phyloP scores from a whole-genome alignment of 1,140 invertebrate genomes.

The Papilio aristodemus region DNA sequence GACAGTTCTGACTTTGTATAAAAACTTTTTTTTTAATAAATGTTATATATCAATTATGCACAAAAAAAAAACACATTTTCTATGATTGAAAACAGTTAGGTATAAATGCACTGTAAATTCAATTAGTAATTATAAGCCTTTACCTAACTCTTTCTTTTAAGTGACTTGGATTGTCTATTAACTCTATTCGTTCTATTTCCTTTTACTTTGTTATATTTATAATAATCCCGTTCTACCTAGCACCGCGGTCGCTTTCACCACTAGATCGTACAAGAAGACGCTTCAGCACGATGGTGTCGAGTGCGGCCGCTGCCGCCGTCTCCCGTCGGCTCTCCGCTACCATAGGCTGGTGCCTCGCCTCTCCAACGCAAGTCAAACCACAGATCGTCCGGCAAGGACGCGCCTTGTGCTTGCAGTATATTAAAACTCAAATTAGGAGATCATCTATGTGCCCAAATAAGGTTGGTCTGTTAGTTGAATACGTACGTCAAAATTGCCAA shows the following conservation, averaged over 20 bases:
- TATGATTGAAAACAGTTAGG: too few species aligned
- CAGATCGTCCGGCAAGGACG: constrained; percentile 74
- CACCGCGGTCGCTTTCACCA: constrained; percentile 56
- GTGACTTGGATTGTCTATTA: too few species aligned
- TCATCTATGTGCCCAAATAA: constrained; percentile 62
- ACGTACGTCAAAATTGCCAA: neutral
- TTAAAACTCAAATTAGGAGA: constrained; percentile 69
- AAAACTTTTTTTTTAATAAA: too few species aligned
- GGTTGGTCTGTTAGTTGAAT: constrained; percentile 40
- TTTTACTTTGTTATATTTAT: neutral
- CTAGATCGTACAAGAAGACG: constrained; percentile 70
- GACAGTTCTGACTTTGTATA: too few species aligned
- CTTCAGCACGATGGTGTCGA: constrained; percentile 74
- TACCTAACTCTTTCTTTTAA: too few species aligned
- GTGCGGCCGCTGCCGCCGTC: constrained; percentile 64
- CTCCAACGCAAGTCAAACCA: constrained; percentile 70
- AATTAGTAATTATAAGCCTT: too few species aligned
- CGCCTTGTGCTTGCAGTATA: constrained; percentile 72
- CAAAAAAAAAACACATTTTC: too few species aligned
- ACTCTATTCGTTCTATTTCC: too few species aligned
- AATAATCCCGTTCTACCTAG: constrained; percentile 28
- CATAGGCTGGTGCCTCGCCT: constrained; percentile 72
- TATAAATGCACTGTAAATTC: too few species aligned
- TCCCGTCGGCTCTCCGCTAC: constrained; percentile 72
- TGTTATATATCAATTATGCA: too few species aligned